Evolutionary conservation across 2,113 vertebrate species (phyloP).

Genomic region (Nannobrachium achirus): DNA sequence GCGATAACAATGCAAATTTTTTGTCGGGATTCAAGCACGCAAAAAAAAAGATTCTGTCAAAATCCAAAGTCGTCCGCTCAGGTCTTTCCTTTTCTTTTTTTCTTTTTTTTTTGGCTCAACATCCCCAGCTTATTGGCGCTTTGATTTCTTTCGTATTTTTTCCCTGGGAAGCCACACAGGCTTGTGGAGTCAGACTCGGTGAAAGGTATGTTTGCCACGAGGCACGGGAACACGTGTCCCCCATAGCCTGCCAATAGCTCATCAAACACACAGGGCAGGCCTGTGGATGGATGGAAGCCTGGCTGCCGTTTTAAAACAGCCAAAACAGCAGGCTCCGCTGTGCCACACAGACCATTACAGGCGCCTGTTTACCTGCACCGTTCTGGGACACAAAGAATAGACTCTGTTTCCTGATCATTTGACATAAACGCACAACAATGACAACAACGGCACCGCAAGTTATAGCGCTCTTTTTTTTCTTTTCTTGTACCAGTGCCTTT

Average conservation of each 20-base stretch:
- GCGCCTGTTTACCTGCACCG: constrained; percentile 46
- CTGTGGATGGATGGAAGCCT: constrained; percentile 48
- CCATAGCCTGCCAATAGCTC: constrained; percentile 70
- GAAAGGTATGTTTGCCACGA: constrained; percentile 78
- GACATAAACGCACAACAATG: constrained; percentile 1
- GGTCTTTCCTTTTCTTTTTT: constrained; percentile 59
- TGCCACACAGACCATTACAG: constrained; percentile 42
- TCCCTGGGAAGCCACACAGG: constrained; percentile 69
- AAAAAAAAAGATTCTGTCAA: constrained; percentile 73
- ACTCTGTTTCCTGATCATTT: constrained; percentile 11
- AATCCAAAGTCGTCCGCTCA: constrained; percentile 76
- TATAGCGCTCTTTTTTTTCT: background rate
- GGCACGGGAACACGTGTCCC: constrained; percentile 74
- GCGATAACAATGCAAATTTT: constrained; percentile 81
- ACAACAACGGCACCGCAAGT: constrained; percentile 34
- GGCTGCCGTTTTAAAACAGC: constrained; percentile 57
- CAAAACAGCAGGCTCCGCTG: constrained; percentile 42
- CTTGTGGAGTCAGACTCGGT: constrained; percentile 62
- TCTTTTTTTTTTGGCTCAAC: constrained; percentile 61
- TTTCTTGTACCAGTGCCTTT: constrained; percentile 37
- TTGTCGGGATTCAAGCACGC: constrained; percentile 61
- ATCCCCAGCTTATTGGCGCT: constrained; percentile 74
- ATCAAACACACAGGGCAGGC: constrained; percentile 67
- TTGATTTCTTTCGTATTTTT: constrained; percentile 69
- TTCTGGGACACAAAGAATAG: constrained; percentile 33